Percentiles rank a stretch among this genome's conserved stretches.
These are phyloP conservation scores for Drosophila nebulosa DNA, from an alignment of 1,140 invertebrate species.

Conservation along the genomic window DNA sequence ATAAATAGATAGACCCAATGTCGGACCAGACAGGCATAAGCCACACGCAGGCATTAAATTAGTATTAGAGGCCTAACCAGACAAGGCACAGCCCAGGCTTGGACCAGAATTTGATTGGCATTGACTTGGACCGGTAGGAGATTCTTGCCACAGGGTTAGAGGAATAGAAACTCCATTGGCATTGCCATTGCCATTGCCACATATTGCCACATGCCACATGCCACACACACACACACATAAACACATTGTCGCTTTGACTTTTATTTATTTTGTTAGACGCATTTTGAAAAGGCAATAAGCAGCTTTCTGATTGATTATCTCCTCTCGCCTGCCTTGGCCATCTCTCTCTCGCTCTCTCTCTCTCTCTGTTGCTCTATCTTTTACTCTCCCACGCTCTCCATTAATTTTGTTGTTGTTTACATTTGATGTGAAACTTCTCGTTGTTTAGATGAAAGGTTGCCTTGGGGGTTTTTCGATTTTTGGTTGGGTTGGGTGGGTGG, in stretches of 20 bases:
- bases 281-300: conserved; percentile 77
- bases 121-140: conserved; percentile 12
- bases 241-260: conserved; percentile 71
- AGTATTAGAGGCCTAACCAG: conserved; percentile 49
- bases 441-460: not conserved
- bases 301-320: conserved; percentile 74
- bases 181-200: too few species aligned
- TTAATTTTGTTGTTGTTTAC: conserved; percentile 26
- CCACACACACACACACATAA: conserved; percentile 42
- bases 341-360: not conserved
- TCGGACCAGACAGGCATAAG: conserved; percentile 37
- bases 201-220: conserved; percentile 54
- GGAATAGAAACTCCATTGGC: conserved; percentile 30
- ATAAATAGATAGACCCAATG: not conserved
- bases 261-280: conserved; percentile 75
- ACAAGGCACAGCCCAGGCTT: conserved; percentile 20
- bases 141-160: not conserved
- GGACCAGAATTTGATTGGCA: conserved; percentile 49
- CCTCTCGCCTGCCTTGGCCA: conserved; percentile 30
- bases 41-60: conserved; percentile 62
- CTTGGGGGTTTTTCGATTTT: not conserved
- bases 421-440: conserved; percentile 33
- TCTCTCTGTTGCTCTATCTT: not conserved
- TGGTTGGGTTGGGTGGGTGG: not conserved
- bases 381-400: not conserved